phyloP scores from a whole-genome alignment of 1,140 invertebrate genomes.

The Sarcophaga bullata region DNA sequence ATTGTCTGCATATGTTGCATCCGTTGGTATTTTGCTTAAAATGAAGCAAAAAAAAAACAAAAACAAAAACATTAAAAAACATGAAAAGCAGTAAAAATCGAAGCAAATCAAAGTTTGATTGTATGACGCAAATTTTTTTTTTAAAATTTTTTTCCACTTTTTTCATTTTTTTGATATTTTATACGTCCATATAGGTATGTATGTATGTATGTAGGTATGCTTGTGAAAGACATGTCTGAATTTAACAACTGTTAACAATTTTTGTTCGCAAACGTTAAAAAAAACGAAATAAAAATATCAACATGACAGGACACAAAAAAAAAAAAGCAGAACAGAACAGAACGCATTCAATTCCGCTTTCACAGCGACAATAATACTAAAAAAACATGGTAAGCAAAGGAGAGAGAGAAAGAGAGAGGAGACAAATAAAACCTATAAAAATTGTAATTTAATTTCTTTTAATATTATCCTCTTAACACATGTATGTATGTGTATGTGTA shows the following conservation, averaged over 20 bases:
- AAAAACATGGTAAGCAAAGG: background rate
- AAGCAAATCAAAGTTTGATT: conserved; percentile 25
- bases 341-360: conserved; percentile 21
- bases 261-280: background rate
- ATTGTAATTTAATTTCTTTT: conserved; percentile 43
- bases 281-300: background rate
- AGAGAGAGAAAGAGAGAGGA: background rate
- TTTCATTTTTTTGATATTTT: background rate
- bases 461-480: conserved; percentile 20
- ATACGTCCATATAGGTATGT: no score
- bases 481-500: background rate
- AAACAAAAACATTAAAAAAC: no score
- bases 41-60: background rate
- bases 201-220: background rate
- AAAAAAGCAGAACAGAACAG: background rate
- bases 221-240: background rate
- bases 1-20: conserved; percentile 22
- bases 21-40: background rate
- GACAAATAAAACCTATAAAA: conserved; percentile 37
- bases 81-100: background rate
- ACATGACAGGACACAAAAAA: background rate
- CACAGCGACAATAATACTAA: conserved; percentile 18
- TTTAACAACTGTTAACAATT: conserved; percentile 37
- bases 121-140: background rate
- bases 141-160: no score